phyloP scores from a whole-genome alignment of 2,113 vertebrate species.

The Zosterops hypoxanthus region DNA sequence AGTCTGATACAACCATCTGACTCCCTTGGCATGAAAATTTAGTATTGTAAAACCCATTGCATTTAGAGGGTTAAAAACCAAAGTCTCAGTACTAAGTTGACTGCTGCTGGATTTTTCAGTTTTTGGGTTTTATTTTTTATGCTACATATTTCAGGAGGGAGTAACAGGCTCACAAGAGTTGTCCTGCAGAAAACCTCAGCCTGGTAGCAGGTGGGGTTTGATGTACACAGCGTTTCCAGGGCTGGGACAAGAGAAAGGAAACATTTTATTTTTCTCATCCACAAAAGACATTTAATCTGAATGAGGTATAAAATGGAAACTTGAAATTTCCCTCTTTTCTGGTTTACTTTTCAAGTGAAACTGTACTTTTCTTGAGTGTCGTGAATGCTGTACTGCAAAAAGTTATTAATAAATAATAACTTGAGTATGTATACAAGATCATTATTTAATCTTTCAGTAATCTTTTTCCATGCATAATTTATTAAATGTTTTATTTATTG shows the following conservation, averaged over 20 bases:
- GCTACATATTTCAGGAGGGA: background rate
- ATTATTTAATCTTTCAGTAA: constrained; percentile 71
- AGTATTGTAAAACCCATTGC: background rate
- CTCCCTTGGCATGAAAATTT: background rate
- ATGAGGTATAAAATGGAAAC: background rate
- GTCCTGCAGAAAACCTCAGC: background rate
- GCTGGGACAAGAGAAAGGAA: background rate
- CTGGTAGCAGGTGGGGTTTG: background rate
- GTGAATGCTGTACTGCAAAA: background rate
- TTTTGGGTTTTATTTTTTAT: background rate
- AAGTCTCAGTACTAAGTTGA: background rate
- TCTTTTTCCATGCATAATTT: constrained; percentile 64
- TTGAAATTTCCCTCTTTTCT: background rate
- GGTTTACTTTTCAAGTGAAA: constrained; percentile 9
- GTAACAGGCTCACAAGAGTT: background rate
- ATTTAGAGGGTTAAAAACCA: background rate
- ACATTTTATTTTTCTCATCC: background rate
- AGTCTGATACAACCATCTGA: background rate
- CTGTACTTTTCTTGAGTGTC: background rate
- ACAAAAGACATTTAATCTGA: background rate
- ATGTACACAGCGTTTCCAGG: background rate
- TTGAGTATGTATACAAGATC: constrained; percentile 57
- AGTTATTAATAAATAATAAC: constrained; percentile 59
- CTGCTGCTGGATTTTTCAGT: background rate
- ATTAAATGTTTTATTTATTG: constrained; percentile 71